A percentile compares a stretch with the other conserved stretches of the same genome.
Evolutionary conservation across 2,797 vertebrate species (phyloP).

Genomic region (Chromis chromis): DNA sequence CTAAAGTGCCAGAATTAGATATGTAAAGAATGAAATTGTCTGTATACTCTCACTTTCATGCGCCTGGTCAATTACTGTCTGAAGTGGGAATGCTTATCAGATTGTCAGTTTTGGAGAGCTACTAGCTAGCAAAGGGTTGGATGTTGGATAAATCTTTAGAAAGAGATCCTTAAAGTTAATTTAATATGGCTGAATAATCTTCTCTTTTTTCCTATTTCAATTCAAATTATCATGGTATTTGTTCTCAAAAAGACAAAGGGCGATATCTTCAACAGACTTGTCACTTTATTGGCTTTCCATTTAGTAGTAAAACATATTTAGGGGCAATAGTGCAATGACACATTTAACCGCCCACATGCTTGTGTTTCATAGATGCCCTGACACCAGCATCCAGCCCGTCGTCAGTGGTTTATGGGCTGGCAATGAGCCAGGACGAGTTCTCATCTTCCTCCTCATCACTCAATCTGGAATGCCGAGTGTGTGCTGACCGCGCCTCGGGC

Average conservation of each 20-base stretch:
- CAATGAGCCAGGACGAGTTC: slow-evolving; percentile 86
- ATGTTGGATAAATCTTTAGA: background rate
- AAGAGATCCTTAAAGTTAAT: background rate
- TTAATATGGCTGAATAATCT: background rate
- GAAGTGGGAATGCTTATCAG: background rate
- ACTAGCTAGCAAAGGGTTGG: background rate
- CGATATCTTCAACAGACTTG: background rate
- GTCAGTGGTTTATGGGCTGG: slow-evolving; percentile 84
- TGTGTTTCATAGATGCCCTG: slow-evolving; percentile 86
- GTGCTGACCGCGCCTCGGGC: slow-evolving; percentile 95
- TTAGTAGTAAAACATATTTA: background rate
- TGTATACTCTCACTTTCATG: background rate
- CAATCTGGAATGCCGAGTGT: slow-evolving; percentile 95
- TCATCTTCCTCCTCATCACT: slow-evolving; percentile 81
- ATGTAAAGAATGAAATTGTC: background rate
- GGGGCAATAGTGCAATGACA: background rate
- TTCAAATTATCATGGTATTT: background rate
- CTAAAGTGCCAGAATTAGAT: background rate
- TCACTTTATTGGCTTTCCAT: background rate
- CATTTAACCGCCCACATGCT: background rate
- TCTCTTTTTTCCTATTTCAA: background rate
- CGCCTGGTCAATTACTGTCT: background rate
- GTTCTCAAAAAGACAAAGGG: background rate
- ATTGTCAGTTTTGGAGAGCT: background rate
- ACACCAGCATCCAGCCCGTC: slow-evolving; percentile 96